Base-by-base conservation (phyloP, 92 coral and sea anemone species). In the Parazoanthus atlanticus region DNA sequence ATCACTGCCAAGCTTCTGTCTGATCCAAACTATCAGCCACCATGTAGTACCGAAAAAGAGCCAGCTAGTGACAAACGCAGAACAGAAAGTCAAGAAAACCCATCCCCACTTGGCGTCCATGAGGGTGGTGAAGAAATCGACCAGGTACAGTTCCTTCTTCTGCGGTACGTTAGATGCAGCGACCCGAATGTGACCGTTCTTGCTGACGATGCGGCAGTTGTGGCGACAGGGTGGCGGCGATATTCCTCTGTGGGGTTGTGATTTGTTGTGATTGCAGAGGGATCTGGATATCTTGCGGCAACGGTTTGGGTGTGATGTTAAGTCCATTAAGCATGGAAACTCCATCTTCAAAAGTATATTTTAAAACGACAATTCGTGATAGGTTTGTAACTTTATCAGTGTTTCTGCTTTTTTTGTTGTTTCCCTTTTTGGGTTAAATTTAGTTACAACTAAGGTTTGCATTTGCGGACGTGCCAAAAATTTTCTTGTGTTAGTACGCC, bases 71-170 rank as follows among this genome's bases (percentile, higher is more conserved):
- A 97, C 89, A 84, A 95, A 97, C 69, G 93, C 95, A 0, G 95
- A 82, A 12, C 96, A 90, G 69, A 94, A 97, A 29, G 92, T 88
- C 56, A 89, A 78, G 40, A 88, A 86, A 16, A 97, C 92, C 98
- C 97, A 95, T 2, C 86, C 91, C 94, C 98, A 97, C 41, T 96
- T 96, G 29, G 94, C 93, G 86, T 97, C 99, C 72, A 97, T 90
- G 32, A 93, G 86, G 6, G 99, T 95, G 0, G 98, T 97, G 74
- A 97, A 97, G 70, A 92, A 90, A 86, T 97, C 99, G 3, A 94
- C 93, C 56, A 95, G 81, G 86, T 93, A 97, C 25, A 94, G 93
- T 4, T 88, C 91, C 29, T 86, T 91, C 56, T 92, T 94, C 31
- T 92, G 92, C 3, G 98, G 93, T n/a, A 97, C 94, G 52, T 92